Conservation (phyloP, 2,888 invertebrate species). For the Xylocampa areola region DNA sequence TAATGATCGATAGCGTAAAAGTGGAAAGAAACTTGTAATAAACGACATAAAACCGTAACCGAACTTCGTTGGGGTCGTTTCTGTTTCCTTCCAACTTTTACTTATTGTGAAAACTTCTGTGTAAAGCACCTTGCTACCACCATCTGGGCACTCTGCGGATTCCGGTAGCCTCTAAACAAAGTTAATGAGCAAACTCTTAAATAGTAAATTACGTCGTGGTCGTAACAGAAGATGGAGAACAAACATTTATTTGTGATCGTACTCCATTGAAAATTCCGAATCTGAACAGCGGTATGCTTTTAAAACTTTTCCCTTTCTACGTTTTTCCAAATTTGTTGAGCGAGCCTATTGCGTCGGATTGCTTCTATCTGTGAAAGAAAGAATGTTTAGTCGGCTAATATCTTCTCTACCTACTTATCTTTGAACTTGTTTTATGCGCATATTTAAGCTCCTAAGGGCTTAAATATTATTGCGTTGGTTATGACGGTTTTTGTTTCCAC, state of each 20-base stretch:
- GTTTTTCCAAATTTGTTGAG: conserved; percentile 63
- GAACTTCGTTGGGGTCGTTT: conserved; percentile 20
- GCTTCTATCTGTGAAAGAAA: conserved; percentile 27
- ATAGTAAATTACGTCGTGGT: conserved; percentile 46
- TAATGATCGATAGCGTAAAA: conserved; percentile 45
- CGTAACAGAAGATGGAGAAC: conserved; percentile 44
- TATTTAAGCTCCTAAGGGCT: conserved; percentile 20
- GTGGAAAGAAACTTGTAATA: conserved; percentile 29
- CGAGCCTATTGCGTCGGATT: conserved; percentile 56
- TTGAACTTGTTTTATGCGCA: conserved; percentile 14
- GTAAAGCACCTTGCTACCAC: conserved; percentile 23
- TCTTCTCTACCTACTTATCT: too few species aligned
- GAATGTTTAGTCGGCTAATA: conserved; percentile 45
- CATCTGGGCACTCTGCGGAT: conserved; percentile 26
- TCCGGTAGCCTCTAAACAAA: conserved; percentile 17
- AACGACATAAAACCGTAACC: conserved; percentile 11
- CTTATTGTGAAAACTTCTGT: conserved; percentile 46
- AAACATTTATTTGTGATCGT: conserved; percentile 52
- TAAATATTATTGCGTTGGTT: neutral
- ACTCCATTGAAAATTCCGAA: conserved; percentile 49
- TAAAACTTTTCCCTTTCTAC: conserved; percentile 68
- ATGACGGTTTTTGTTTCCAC: conserved; percentile 13
- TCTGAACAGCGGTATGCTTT: conserved; percentile 70
- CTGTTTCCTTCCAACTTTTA: conserved; percentile 33
- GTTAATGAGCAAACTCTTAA: conserved; percentile 41